phyloP scores from a whole-genome alignment of 2,888 invertebrate genomes.

The Anthrax anthrax region DNA sequence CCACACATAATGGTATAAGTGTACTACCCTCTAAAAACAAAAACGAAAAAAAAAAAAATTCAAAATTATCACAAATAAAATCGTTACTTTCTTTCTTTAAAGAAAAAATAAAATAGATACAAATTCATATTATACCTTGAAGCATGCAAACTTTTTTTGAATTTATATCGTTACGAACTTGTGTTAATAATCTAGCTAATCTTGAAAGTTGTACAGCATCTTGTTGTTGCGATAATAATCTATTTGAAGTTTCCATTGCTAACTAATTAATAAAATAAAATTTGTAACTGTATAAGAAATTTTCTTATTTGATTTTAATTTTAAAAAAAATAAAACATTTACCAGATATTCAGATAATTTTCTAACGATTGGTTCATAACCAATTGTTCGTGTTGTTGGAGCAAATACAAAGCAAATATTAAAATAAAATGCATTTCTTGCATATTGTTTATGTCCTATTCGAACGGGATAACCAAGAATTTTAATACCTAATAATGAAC shows the following conservation, averaged over 20 bases:
- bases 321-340: slow-evolving; percentile 20
- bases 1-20: slow-evolving; percentile 61
- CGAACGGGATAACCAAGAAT: slow-evolving; percentile 67
- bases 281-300: not conserved
- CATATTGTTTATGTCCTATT: slow-evolving; percentile 64
- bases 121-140: slow-evolving; percentile 38
- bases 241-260: slow-evolving; percentile 56
- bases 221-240: slow-evolving; percentile 53
- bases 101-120: not conserved
- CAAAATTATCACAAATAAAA: not conserved
- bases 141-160: slow-evolving; percentile 52
- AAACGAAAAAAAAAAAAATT: not conserved
- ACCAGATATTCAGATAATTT: slow-evolving; percentile 69
- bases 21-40: slow-evolving; percentile 47
- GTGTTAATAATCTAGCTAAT: slow-evolving; percentile 44
- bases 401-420: slow-evolving; percentile 74
- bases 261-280: slow-evolving; percentile 33
- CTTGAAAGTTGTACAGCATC: slow-evolving; percentile 40
- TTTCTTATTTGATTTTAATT: not conserved
- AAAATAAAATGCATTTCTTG: slow-evolving; percentile 68
- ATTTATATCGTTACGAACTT: slow-evolving; percentile 59
- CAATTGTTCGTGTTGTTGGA: slow-evolving; percentile 58
- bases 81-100: not conserved
- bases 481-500: slow-evolving; percentile 58
- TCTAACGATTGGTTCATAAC: slow-evolving; percentile 65